Conservation (phyloP, 37 sponge, comb jelly and placozoan species). For the Tethya wilhelma region DNA sequence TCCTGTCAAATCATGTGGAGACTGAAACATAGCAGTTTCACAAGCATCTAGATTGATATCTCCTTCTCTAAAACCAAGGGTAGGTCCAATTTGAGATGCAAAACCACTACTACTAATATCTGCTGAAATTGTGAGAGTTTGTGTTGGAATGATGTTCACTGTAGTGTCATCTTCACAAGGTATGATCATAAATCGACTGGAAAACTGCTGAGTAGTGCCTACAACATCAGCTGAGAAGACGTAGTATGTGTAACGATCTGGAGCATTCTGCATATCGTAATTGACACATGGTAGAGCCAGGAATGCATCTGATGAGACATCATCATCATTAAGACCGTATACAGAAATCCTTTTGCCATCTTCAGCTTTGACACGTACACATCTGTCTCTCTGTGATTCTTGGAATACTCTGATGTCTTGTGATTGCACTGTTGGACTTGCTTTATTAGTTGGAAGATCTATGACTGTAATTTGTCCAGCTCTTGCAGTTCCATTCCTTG, state of each 20-base stretch:
- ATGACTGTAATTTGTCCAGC: neutral
- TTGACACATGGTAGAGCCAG: slow-evolving; percentile 44
- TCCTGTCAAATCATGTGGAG: slow-evolving; percentile 38
- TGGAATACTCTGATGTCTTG: too few species aligned
- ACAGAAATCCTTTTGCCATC: too few species aligned
- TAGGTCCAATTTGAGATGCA: neutral
- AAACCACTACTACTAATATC: too few species aligned
- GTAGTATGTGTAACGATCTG: slow-evolving; percentile 7
- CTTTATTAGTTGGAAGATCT: too few species aligned
- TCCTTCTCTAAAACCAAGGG: too few species aligned
- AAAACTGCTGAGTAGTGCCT: neutral
- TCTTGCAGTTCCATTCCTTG: too few species aligned
- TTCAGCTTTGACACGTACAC: too few species aligned
- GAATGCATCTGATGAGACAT: slow-evolving; percentile 31
- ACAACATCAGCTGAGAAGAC: slow-evolving; percentile 9
- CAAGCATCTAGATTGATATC: neutral
- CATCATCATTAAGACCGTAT: slow-evolving; percentile 38
- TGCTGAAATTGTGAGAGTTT: too few species aligned
- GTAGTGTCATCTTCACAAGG: slow-evolving; percentile 27
- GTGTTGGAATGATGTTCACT: neutral
- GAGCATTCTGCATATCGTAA: neutral
- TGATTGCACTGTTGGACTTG: too few species aligned
- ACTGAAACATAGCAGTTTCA: neutral
- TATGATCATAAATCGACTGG: slow-evolving; percentile 22
- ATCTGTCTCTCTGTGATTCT: too few species aligned